Base-by-base conservation (phyloP, 1,140 invertebrate species). In the Drosophila yakuba region DNA sequence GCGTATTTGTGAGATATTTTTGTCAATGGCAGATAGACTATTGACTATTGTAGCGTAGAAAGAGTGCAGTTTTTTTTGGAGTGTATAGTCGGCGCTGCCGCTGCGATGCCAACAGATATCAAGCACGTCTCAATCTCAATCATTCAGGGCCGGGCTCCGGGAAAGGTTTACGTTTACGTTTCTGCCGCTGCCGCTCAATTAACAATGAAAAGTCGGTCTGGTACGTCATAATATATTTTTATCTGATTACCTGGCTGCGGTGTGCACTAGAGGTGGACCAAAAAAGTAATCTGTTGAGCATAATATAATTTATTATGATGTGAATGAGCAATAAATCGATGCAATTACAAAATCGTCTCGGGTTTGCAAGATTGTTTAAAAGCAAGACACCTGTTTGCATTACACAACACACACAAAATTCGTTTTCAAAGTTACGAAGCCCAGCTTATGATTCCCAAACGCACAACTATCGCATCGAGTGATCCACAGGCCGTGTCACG, bases 181-280 rank as follows among this genome's bases (percentile, higher is more conserved):
- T 61, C 74, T 69, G 77, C 56, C 57, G 66, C 74, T 78, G 77
- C 56, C 54, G 84, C 75, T 89, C 82, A 88, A 86, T 88, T 88
- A 86, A 88, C 84, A 88, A 88, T 80, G 76, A 88, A 80, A 89
- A 83, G 79, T 88, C 80, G 76, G 72, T 62, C 76, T 83, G 79
- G 75, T 80, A 88, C 84, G 83, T 88, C 84, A 88, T 88, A 88
- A 88, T 83, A 83, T 86, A 88, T 83, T 88, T 88, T 77, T 86
- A 81, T 86, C 81, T 85, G 81, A 85, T 86, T 85, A 85, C 62
- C 72, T 64, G 72, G 50, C 50, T 51, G 41, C 51, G 73, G 44
- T 66, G 41, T 15, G 28, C 36, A 12, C 50, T 39, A 59, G 54
- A 59, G 43, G 28, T 55, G 39, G 15, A 8, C 17, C 36, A 14